Conservation (phyloP, 35 echinoderm and acorn worm genomes). For the Lytechinus pictus region DNA sequence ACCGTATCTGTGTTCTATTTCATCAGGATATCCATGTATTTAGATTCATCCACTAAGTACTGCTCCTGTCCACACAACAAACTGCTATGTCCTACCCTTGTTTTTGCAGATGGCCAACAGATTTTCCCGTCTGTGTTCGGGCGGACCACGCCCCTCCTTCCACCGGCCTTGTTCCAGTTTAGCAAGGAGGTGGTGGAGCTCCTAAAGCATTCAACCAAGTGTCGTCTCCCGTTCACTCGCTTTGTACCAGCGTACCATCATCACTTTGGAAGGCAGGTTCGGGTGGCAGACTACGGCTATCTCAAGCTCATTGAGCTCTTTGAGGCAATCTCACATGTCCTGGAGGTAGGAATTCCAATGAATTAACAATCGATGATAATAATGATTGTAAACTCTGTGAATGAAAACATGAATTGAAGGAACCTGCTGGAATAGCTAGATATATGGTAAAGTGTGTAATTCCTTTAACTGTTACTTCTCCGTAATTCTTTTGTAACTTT, state of each 20-base stretch:
- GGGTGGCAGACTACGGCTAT: conserved; percentile 95
- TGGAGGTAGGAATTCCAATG: conserved; percentile 64
- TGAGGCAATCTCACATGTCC: conserved; percentile 83
- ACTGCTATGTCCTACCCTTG: background rate
- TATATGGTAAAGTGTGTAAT: no score
- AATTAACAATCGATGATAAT: no score
- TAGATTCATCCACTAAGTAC: no score
- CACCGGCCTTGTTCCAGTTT: conserved; percentile 85
- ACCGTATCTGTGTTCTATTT: no score
- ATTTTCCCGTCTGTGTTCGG: conserved; percentile 20
- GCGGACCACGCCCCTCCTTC: conserved; percentile 68
- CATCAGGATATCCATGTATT: no score
- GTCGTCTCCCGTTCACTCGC: conserved; percentile 74
- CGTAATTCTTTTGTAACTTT: no score
- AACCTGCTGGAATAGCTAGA: no score
- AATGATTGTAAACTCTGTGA: no score
- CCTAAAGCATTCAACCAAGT: conserved; percentile 81
- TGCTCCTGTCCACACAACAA: no score
- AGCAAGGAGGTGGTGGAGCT: conserved; percentile 94
- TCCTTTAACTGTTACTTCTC: no score
- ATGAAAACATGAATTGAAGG: no score
- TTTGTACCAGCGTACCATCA: conserved; percentile 97
- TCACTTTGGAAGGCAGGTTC: conserved; percentile 90
- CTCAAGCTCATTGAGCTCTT: conserved; percentile 93
- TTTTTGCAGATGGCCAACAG: conserved; percentile 45